Evolutionary conservation across 2,888 invertebrate species (phyloP).

Genomic region (Acanthosepion pharaonis): DNA sequence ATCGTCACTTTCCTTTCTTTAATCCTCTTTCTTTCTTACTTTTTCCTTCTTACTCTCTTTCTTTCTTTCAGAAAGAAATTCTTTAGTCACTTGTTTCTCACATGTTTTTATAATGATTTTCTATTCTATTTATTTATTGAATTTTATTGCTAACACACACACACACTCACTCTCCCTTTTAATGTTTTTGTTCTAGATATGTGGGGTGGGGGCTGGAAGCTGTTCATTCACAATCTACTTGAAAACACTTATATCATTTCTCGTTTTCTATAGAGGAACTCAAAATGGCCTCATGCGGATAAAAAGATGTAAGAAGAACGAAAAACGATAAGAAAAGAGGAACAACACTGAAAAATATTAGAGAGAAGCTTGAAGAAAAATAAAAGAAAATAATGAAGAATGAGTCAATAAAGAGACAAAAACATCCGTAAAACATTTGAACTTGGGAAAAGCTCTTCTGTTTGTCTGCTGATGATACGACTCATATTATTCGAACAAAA

Average conservation of each 20-base stretch:
- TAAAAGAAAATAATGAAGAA: not conserved
- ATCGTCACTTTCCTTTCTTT: not conserved
- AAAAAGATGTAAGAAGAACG: not conserved
- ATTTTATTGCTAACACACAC: no score
- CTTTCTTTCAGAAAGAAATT: not conserved
- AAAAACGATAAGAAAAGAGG: not conserved
- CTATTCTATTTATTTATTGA: no score
- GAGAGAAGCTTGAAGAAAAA: not conserved
- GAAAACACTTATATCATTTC: not conserved
- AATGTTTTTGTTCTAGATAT: not conserved
- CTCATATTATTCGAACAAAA: not conserved
- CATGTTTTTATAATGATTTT: no score
- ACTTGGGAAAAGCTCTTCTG: not conserved
- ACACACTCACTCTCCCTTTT: not conserved
- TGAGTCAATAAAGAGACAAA: not conserved
- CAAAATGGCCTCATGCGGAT: not conserved
- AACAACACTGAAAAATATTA: not conserved
- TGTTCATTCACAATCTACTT: not conserved
- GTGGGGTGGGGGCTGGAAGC: not conserved
- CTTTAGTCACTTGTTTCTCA: not conserved
- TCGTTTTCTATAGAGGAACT: not conserved
- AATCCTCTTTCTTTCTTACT: not conserved
- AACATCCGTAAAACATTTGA: not conserved
- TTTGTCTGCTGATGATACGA: not conserved
- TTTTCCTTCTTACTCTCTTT: not conserved